These are phyloP conservation scores for Philopotamus ludificatus DNA, from an alignment of 1,140 invertebrate species.

Conservation along the genomic window DNA sequence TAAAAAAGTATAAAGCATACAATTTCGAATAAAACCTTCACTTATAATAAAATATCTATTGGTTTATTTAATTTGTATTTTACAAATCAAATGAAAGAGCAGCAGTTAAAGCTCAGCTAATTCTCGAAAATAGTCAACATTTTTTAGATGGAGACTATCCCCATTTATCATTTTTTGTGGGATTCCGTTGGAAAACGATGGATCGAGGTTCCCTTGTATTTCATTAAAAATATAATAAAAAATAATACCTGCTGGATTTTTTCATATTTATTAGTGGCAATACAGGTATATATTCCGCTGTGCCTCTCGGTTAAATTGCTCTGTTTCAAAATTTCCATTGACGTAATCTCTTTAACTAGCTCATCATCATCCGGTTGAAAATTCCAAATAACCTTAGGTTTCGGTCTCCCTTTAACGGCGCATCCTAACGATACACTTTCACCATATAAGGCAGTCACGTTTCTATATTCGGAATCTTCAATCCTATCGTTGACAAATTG, in stretches of 20 bases:
- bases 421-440: conserved; percentile 32
- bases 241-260: conserved; percentile 39
- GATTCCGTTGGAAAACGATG: too few species aligned
- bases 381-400: conserved; percentile 39
- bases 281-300: conserved; percentile 36
- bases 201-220: too few species aligned
- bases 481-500: conserved; percentile 26
- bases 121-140: too few species aligned
- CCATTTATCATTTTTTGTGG: too few species aligned
- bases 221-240: too few species aligned
- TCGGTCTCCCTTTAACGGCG: conserved; percentile 34
- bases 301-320: conserved; percentile 23
- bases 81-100: too few species aligned
- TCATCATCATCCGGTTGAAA: conserved; percentile 28
- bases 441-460: conserved; percentile 12
- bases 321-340: conserved; percentile 36
- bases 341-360: conserved; percentile 34
- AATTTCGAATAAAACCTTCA: too few species aligned
- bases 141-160: too few species aligned
- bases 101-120: too few species aligned
- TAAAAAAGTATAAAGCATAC: too few species aligned
- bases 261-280: conserved; percentile 32
- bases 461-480: conserved; percentile 1
- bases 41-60: too few species aligned
- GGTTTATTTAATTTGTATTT: too few species aligned